Base-by-base conservation (phyloP, 2,797 vertebrate species). In the Chrosomus eos region DNA sequence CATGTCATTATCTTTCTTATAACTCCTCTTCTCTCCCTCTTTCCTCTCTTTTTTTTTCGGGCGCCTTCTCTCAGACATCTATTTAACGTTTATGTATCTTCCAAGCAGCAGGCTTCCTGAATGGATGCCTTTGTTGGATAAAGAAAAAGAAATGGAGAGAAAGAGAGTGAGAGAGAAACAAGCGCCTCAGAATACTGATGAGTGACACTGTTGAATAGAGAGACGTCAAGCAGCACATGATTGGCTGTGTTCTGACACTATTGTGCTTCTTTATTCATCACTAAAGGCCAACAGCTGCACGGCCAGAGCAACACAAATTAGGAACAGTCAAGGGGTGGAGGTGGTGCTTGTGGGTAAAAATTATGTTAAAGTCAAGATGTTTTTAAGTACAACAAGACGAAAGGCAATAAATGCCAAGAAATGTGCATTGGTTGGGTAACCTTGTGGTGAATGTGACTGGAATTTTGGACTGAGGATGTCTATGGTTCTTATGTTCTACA, bases 141-240 rank as follows among this genome's bases (percentile, higher is more conserved):
- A 62, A 58, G 4, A 68, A 64, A 79, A 51, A 67, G 77, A 55
- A 70, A 66, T 18, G 51, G 43, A 43, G 60, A 13, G 60, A 36
- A 51, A 80, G 40, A 80, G 67, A 76, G 79, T 55, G 43, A 6
- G 74, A 70, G 75, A 64, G 58, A 60, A 79, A 71, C 84, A 84
- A 88, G 86, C 67, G 53, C 38, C 18, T 81, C n/a, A 1, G 86
- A 87, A 87, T 87, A 87, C 62, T 85, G 80, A 87, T 87, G 86
- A 87, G 83, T 78, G 79, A 26, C 68, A 82, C 16, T 68, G 58
- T 45, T 84, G 43, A 82, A 71, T 26, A 78, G 36, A 70, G n/a
- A 83, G 70, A 58, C 28, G 60, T 36, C 14, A 38, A 58, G 71
- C 62, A 75, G 77, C 64, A 67, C 62, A 79, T 74, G 81, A 73